phyloP scores from a whole-genome alignment of 2,113 vertebrate genomes.

The Oncorhynchus keta region DNA sequence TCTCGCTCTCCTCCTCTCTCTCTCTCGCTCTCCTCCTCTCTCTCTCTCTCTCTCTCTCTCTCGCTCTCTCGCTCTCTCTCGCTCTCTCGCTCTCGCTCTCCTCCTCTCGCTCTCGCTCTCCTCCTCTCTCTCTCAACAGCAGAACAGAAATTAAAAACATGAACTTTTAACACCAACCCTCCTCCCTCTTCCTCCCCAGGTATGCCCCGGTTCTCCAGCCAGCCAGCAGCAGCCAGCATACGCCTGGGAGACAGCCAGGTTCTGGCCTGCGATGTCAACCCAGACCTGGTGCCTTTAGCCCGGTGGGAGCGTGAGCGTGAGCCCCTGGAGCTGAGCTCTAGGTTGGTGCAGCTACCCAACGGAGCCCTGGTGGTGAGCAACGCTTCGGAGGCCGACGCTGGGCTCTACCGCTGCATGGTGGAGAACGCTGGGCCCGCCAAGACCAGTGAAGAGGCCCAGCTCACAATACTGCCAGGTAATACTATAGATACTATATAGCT shows the following conservation, averaged over 20 bases:
- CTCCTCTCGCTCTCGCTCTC: neutral
- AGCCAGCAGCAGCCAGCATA: constrained; percentile 76
- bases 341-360: constrained; percentile 75
- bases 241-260: constrained; percentile 76
- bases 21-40: too few species aligned
- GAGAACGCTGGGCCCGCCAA: constrained; percentile 83
- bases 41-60: too few species aligned
- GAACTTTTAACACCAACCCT: neutral
- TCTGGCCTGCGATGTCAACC: constrained; percentile 85
- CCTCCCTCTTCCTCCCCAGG: constrained; percentile 68
- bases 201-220: constrained; percentile 85
- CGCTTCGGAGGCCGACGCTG: constrained; percentile 77
- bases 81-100: neutral
- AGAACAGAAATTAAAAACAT: neutral
- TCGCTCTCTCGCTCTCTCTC: too few species aligned
- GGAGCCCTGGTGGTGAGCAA: constrained; percentile 87
- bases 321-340: constrained; percentile 65
- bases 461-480: constrained; percentile 84
- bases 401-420: constrained; percentile 86
- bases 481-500: neutral
- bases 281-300: constrained; percentile 82
- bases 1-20: too few species aligned
- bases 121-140: too few species aligned
- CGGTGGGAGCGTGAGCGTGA: constrained; percentile 87
- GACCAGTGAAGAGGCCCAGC: constrained; percentile 87